phyloP scores from a whole-genome alignment of 2,888 invertebrate species.

The Sussaba pulchella region DNA sequence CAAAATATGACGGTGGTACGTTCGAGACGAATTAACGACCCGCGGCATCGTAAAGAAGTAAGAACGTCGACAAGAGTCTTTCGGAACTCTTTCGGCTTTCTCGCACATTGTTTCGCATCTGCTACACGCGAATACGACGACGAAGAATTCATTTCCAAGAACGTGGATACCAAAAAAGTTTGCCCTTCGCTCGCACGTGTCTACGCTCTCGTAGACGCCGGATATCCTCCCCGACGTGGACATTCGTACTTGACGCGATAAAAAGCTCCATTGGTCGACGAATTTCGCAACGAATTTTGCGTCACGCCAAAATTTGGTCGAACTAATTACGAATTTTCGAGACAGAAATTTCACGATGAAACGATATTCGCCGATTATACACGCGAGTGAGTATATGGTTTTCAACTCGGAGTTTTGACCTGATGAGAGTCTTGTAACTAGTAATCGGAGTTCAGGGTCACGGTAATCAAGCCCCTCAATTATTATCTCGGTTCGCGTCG shows the following conservation, averaged over 20 bases:
- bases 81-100: conserved; percentile 41
- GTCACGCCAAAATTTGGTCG: too few relatives aligned
- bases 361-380: background rate
- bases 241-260: conserved; percentile 15
- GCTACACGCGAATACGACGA: conserved; percentile 38
- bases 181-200: conserved; percentile 37
- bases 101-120: conserved; percentile 65
- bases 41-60: conserved; percentile 63
- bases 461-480: conserved; percentile 9
- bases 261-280: too few relatives aligned
- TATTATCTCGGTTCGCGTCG: conserved; percentile 41
- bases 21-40: conserved; percentile 63
- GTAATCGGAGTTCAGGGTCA: conserved; percentile 36
- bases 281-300: too few relatives aligned
- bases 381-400: background rate
- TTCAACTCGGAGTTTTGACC: background rate
- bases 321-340: background rate
- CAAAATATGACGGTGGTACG: too few relatives aligned
- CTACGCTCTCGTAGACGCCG: conserved; percentile 53
- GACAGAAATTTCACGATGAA: background rate
- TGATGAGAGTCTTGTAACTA: conserved; percentile 39
- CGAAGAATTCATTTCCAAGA: conserved; percentile 62
- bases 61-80: conserved; percentile 39
- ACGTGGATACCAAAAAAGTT: conserved; percentile 39
- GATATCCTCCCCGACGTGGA: conserved; percentile 61